A percentile compares a stretch with the other conserved stretches of the same genome.
These are phyloP conservation scores for Phrynosoma platyrhinos DNA, from an alignment of 2,113 vertebrate genomes.

Conservation along the genomic window DNA sequence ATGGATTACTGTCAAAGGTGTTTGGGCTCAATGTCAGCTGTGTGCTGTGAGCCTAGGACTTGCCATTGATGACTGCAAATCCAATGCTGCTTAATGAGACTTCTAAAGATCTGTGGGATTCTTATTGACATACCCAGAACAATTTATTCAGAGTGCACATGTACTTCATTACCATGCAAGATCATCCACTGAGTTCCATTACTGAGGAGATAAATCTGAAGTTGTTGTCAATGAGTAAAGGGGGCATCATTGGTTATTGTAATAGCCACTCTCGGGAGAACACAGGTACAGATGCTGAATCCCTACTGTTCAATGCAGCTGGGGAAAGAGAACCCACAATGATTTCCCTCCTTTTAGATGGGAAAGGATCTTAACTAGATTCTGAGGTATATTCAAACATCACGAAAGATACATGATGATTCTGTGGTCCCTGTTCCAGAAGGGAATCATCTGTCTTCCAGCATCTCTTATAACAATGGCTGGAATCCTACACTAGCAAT, in stretches of 20 bases:
- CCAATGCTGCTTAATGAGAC: constrained; percentile 29
- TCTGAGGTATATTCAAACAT: not conserved
- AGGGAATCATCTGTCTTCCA: not conserved
- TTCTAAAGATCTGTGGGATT: constrained; percentile 41
- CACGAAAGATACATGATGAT: not conserved
- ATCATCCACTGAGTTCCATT: constrained; percentile 24
- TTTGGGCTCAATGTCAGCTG: not conserved
- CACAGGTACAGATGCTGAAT: not conserved
- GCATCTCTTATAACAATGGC: not conserved
- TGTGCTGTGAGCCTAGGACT: not conserved
- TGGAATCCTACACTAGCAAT: too few relatives aligned
- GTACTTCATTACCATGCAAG: constrained; percentile 27
- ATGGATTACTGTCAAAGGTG: constrained; percentile 35
- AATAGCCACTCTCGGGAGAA: not conserved
- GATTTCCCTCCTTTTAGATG: not conserved
- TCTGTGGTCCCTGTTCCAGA: not conserved
- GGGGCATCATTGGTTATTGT: not conserved
- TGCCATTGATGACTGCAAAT: not conserved
- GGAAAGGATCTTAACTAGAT: not conserved
- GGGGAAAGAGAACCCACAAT: not conserved
- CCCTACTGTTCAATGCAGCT: not conserved
- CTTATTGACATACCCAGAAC: not conserved
- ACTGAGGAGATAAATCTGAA: not conserved
- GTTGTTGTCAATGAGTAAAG: not conserved
- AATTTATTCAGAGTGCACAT: constrained; percentile 8